Evolutionary conservation across 2,888 invertebrate genomes (phyloP).

Genomic region (Abrostola tripartita): DNA sequence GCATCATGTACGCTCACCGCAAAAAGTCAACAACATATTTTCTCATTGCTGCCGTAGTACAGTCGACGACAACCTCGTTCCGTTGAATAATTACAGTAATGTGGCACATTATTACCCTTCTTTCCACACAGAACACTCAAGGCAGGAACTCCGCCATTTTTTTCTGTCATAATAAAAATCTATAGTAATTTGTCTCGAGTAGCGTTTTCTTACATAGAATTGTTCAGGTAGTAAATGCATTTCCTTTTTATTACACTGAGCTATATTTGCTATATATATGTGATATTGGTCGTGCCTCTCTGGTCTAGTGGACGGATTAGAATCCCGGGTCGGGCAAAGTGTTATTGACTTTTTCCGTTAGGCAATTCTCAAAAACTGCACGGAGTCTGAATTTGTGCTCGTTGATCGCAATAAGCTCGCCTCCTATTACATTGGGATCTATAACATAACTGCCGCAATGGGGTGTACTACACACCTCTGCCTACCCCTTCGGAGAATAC

Average conservation of each 20-base stretch:
- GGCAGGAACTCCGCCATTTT: conserved; percentile 9
- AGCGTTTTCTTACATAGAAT: conserved; percentile 10
- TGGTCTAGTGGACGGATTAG: too few relatives aligned
- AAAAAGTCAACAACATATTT: conserved; percentile 57
- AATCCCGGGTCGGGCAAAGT: too few relatives aligned
- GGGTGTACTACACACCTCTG: too few relatives aligned
- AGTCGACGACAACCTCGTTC: conserved; percentile 62
- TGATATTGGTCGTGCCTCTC: too few relatives aligned
- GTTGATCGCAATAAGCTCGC: too few relatives aligned
- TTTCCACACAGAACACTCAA: conserved; percentile 22
- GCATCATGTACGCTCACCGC: conserved; percentile 24
- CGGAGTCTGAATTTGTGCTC: too few relatives aligned
- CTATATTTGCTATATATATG: neutral
- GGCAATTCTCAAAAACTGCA: too few relatives aligned
- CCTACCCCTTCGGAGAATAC: too few relatives aligned
- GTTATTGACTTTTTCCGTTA: too few relatives aligned
- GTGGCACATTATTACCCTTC: conserved; percentile 63
- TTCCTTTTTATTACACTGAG: conserved; percentile 5
- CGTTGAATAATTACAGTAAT: conserved; percentile 64
- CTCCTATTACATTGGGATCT: too few relatives aligned
- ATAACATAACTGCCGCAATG: too few relatives aligned
- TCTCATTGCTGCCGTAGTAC: conserved; percentile 55
- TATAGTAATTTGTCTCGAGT: conserved; percentile 49
- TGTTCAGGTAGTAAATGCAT: conserved; percentile 7
- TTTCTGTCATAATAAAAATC: conserved; percentile 59